Percentiles rank a stretch among this genome's conserved stretches.
Evolutionary conservation across 1,140 invertebrate species (phyloP).

Genomic region (Cyphomyrmex costatus): DNA sequence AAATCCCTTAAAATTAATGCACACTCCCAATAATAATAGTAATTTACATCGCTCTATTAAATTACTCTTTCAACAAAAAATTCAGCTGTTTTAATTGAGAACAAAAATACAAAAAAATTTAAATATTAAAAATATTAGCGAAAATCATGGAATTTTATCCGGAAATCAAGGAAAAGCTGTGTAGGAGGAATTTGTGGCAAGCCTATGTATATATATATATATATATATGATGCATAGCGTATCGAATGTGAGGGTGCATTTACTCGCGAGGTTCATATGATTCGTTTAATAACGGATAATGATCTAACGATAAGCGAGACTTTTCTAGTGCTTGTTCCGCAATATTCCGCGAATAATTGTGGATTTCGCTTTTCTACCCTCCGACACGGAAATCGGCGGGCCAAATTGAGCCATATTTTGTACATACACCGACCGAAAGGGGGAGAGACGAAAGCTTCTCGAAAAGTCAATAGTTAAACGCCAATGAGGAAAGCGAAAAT

Average conservation of each 20-base stretch:
- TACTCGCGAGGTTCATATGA: neutral
- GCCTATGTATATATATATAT: too few relatives aligned
- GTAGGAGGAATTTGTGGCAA: too few relatives aligned
- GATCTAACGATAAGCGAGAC: neutral
- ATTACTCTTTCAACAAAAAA: too few relatives aligned
- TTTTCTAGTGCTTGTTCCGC: neutral
- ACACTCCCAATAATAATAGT: too few relatives aligned
- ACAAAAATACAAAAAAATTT: too few relatives aligned
- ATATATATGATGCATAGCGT: constrained; percentile 45
- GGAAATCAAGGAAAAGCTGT: too few relatives aligned
- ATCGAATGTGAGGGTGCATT: constrained; percentile 53
- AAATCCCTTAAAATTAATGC: too few relatives aligned
- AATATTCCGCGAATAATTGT: neutral
- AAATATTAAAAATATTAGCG: too few relatives aligned
- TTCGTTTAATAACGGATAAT: neutral
- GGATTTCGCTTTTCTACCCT: neutral
- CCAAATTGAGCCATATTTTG: neutral
- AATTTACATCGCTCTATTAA: too few relatives aligned
- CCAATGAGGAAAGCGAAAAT: neutral
- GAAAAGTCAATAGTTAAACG: constrained; percentile 17
- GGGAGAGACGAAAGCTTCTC: neutral
- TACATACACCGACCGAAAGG: too few relatives aligned
- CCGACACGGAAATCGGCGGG: neutral
- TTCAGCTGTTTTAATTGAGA: too few relatives aligned
- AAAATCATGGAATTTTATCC: too few relatives aligned